Conservation (phyloP, 2,888 invertebrate species). For the Mamestra brassicae region DNA sequence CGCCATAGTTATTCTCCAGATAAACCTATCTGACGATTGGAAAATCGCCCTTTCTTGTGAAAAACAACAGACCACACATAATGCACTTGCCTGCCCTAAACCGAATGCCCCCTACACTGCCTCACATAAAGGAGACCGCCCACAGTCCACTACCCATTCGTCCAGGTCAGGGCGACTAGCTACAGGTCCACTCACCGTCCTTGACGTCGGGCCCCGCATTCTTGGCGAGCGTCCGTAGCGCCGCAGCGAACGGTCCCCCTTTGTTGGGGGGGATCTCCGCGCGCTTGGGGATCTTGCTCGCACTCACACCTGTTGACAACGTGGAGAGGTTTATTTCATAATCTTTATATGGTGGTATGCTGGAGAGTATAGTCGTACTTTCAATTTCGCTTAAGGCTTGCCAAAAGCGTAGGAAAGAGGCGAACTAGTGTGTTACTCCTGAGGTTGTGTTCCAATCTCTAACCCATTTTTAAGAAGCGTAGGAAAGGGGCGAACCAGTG, state of each 20-base stretch:
- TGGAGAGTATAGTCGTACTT: too few species aligned
- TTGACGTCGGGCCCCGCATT: constrained; percentile 95
- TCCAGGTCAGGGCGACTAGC: constrained; percentile 66
- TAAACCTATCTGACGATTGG: background rate
- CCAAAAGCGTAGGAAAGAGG: too few species aligned
- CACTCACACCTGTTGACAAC: constrained; percentile 85
- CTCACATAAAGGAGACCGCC: background rate
- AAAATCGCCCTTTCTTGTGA: background rate
- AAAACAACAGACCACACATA: too few species aligned
- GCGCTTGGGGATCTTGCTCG: constrained; percentile 86
- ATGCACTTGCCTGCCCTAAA: too few species aligned
- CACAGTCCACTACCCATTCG: constrained; percentile 51
- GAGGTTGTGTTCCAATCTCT: too few species aligned
- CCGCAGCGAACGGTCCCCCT: constrained; percentile 96
- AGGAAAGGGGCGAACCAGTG: too few species aligned
- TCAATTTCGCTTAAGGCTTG: too few species aligned
- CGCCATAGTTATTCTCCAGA: background rate
- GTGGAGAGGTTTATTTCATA: constrained; percentile 1
- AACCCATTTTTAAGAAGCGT: too few species aligned
- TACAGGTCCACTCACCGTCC: constrained; percentile 88
- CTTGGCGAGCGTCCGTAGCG: constrained; percentile 97
- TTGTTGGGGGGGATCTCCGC: constrained; percentile 88
- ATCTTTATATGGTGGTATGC: background rate
- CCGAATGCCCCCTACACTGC: background rate
- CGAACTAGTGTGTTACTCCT: too few species aligned